Evolutionary conservation across 2,888 invertebrate species (phyloP).

Genomic region (Melanostoma scalare): DNA sequence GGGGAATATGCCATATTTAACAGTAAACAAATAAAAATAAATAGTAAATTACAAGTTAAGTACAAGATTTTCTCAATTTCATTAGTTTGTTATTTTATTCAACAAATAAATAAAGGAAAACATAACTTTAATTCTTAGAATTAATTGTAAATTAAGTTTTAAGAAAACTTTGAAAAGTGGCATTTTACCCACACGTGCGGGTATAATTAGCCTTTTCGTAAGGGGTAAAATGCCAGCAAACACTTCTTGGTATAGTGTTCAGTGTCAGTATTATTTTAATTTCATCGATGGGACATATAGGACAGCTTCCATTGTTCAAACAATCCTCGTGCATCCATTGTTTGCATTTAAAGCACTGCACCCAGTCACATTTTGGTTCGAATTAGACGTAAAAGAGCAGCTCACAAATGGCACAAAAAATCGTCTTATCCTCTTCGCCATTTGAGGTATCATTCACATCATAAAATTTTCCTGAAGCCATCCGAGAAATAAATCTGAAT

Average conservation of each 20-base stretch:
- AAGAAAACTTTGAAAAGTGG: neutral
- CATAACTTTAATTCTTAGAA: neutral
- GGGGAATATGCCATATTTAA: neutral
- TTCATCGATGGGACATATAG: neutral
- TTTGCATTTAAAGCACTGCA: no score
- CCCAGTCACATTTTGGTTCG: no score
- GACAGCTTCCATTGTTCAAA: neutral
- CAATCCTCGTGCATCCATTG: neutral
- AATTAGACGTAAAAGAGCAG: no score
- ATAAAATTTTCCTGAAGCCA: no score
- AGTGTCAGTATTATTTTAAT: no score
- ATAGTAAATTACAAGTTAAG: neutral
- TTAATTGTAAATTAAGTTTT: neutral
- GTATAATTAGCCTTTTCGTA: no score
- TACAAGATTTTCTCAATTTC: neutral
- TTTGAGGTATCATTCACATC: no score
- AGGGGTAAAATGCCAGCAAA: neutral
- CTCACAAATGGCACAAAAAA: no score
- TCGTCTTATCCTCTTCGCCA: no score
- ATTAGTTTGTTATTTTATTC: neutral
- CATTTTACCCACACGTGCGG: neutral
- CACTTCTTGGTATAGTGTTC: neutral
- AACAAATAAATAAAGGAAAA: neutral
- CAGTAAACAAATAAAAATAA: neutral
- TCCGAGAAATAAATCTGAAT: no score